Percentiles rank a stretch among this genome's conserved stretches.
phyloP scores from a whole-genome alignment of 2,113 vertebrate genomes.

The Pionites leucogaster region DNA sequence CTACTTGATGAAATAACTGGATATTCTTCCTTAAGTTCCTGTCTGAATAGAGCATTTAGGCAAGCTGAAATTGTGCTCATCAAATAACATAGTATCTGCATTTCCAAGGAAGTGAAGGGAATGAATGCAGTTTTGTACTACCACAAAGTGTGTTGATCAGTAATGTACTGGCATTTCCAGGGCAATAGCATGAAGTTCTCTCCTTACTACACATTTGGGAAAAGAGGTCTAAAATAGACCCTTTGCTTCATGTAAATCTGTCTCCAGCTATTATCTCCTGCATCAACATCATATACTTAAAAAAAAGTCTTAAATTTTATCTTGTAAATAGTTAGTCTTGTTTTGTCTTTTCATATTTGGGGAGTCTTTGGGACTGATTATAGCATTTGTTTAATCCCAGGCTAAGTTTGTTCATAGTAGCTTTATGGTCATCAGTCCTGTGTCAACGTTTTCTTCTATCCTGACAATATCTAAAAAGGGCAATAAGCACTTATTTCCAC shows the following conservation, averaged over 20 bases:
- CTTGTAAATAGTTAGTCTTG: neutral
- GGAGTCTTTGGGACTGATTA: neutral
- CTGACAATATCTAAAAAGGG: neutral
- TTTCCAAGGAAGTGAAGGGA: constrained; percentile 18
- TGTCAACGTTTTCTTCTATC: neutral
- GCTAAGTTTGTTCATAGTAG: neutral
- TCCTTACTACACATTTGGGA: neutral
- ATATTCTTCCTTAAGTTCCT: constrained; percentile 56
- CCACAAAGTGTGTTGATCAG: neutral
- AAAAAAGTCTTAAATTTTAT: neutral
- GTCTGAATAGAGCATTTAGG: constrained; percentile 52
- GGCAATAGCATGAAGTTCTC: neutral
- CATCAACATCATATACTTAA: neutral
- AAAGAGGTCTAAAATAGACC: neutral
- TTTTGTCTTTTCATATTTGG: neutral
- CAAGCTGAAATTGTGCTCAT: constrained; percentile 32
- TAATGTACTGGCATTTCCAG: neutral
- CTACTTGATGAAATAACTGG: constrained; percentile 52
- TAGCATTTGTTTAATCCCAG: neutral
- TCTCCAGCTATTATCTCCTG: neutral
- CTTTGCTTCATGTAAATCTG: neutral
- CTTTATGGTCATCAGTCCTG: neutral
- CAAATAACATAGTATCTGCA: constrained; percentile 26
- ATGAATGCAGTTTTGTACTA: neutral
- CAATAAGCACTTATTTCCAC: neutral